Base-by-base conservation (phyloP, 2,797 vertebrate genomes). In the Austrolebias charrua region DNA sequence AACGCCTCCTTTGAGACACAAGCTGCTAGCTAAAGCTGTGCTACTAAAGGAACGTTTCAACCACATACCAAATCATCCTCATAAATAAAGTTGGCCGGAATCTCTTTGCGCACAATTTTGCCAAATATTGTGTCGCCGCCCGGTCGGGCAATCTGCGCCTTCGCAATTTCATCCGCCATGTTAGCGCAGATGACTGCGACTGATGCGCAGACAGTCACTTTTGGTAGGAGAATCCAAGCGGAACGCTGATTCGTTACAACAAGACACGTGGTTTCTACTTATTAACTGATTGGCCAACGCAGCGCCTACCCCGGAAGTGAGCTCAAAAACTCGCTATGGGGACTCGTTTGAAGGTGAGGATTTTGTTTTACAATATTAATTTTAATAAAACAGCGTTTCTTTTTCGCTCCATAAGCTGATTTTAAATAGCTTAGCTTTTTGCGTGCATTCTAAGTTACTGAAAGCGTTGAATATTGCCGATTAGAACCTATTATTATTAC, bases 81-180 rank as follows among this genome's bases (percentile, higher is more conserved):
- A 45, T 94, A 92, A 19, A 98, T 78, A 0, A 99, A 77, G 0
- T 89, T 90, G 20, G 88, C 92, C 2, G 95, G 94, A 75, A 98
- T 95, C 85, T 99, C 97, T 83, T 95, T 96, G 38, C 96, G 94
- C 48, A 96, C 90, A 50, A 98, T 98, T 87, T 96, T 98, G 0
- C 95, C 95, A 79, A 98, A 98, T 62, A 98, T 95, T 0, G 96
- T 97, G 46, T 97, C 95, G 3, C 95, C 95, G 0, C 94, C 94
- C 0, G 95, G 86, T n/a, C 86, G 61, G 0, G 95, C 95, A 6
- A 14, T 51, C 77, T 93, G 95, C 1, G 96, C 95, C 63, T 89
- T 95, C 0, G 81, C 82, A 2, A 89, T 88, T 83, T 97, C 95
- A 8, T 95, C 95, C 35, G 95, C 94, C 96, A 97, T 98, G 68